Conservation (phyloP, 2,888 invertebrate genomes). For the Plebejus anna region DNA sequence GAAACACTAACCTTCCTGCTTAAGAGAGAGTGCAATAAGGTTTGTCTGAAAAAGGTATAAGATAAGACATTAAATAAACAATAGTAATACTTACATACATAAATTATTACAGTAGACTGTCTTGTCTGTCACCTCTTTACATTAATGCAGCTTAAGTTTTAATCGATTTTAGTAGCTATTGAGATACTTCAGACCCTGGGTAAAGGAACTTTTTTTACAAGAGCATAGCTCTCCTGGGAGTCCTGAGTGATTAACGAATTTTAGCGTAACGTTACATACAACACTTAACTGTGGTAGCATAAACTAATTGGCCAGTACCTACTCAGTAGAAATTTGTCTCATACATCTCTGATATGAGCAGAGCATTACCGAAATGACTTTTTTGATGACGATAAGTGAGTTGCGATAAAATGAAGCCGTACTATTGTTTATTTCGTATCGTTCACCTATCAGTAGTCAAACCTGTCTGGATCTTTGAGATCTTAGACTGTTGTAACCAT, state of each 20-base stretch:
- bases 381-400: constrained; percentile 10
- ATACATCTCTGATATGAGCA: not conserved
- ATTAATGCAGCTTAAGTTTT: too few species aligned
- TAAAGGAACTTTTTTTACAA: too few species aligned
- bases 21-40: too few species aligned
- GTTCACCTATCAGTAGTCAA: not conserved
- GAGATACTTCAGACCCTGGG: too few species aligned
- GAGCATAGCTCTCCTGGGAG: too few species aligned
- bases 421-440: not conserved
- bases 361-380: not conserved
- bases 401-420: not conserved
- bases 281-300: not conserved
- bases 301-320: not conserved
- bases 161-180: too few species aligned
- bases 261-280: not conserved
- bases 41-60: too few species aligned
- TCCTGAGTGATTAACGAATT: not conserved
- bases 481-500: not conserved
- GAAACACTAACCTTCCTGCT: too few species aligned
- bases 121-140: too few species aligned
- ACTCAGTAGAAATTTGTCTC: not conserved
- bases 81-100: too few species aligned
- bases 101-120: too few species aligned
- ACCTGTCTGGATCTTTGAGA: not conserved
- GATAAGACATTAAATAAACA: too few species aligned